Percentiles rank a stretch among this genome's conserved stretches.
These are phyloP conservation scores for Addax nasomaculatus DNA, from an alignment of 2,113 vertebrate species.

Conservation along the genomic window DNA sequence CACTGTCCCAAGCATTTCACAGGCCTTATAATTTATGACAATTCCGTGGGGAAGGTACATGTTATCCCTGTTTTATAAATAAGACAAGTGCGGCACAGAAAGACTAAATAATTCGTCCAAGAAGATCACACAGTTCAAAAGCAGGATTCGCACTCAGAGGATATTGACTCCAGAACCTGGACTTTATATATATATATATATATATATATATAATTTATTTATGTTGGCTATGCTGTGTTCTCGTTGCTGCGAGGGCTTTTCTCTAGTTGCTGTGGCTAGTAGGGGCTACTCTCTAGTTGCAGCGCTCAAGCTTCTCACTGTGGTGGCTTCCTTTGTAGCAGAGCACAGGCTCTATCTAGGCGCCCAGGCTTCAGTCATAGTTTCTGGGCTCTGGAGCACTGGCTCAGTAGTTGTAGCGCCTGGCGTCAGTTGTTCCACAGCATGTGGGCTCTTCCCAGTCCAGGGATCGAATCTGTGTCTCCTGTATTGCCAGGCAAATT, in stretches of 20 bases:
- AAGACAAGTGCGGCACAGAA: neutral
- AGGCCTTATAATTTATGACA: neutral
- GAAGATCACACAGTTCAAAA: neutral
- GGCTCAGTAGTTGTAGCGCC: neutral
- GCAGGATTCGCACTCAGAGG: neutral
- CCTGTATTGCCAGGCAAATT: neutral
- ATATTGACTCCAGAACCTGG: neutral
- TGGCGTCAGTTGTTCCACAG: neutral
- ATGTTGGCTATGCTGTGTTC: neutral
- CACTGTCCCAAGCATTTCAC: neutral
- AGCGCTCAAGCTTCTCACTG: neutral
- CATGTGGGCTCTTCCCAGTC: neutral
- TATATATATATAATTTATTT: neutral
- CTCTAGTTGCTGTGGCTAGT: neutral
- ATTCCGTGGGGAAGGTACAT: neutral
- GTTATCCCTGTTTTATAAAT: neutral
- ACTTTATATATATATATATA: neutral
- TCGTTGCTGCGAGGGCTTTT: rapidly evolving
- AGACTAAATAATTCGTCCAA: neutral
- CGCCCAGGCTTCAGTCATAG: neutral
- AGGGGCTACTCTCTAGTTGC: neutral
- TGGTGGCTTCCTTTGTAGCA: neutral
- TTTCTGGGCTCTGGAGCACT: neutral
- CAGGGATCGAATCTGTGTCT: neutral
- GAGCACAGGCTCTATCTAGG: neutral